These are phyloP conservation scores for Podiceps cristatus DNA, from an alignment of 2,113 vertebrate species.

Conservation along the genomic window DNA sequence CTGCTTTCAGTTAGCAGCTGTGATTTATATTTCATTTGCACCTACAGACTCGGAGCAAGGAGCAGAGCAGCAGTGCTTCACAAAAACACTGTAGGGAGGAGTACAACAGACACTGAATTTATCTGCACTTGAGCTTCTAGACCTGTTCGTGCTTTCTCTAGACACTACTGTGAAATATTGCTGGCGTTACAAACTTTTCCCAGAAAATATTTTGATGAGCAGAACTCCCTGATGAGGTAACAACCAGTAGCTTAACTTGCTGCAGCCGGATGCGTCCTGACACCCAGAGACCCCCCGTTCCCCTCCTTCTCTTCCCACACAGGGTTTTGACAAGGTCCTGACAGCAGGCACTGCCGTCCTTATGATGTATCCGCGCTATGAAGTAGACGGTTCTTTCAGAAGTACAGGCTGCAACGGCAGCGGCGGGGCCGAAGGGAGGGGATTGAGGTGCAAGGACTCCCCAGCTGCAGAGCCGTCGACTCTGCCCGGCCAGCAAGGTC, in stretches of 20 bases:
- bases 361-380: not conserved
- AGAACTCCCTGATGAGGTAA: not conserved
- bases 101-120: not conserved
- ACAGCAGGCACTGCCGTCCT: not conserved
- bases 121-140: not conserved
- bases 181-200: not conserved
- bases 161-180: not conserved
- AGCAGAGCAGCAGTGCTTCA: not conserved
- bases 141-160: not conserved
- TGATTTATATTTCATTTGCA: not conserved
- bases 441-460: not conserved
- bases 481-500: not conserved
- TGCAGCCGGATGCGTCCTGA: not conserved
- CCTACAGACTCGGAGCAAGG: not conserved
- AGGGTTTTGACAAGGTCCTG: not conserved
- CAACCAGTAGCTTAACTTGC: not conserved
- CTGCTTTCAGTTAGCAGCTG: not conserved
- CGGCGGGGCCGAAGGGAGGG: not conserved
- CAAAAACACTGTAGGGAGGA: not conserved
- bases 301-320: not conserved
- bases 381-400: not conserved
- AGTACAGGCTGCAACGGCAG: not conserved
- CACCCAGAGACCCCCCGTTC: accelerated
- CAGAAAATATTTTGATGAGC: not conserved
- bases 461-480: not conserved